A percentile compares a stretch with the other conserved stretches of the same genome.
These are phyloP conservation scores for Euborellia annulipes DNA, from an alignment of 1,140 invertebrate genomes.

Conservation along the genomic window DNA sequence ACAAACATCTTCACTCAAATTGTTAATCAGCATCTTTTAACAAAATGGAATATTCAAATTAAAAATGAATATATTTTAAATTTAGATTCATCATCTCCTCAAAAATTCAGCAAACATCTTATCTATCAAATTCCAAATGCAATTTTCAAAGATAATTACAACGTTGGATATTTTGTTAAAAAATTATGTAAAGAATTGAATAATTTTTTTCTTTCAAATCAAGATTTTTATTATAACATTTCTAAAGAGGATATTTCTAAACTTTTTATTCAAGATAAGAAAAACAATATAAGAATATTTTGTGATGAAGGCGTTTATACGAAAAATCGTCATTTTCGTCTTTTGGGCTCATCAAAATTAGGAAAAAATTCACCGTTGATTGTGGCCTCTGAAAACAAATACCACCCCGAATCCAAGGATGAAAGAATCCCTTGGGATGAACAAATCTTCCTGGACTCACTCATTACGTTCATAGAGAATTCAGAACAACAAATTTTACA, in stretches of 20 bases:
- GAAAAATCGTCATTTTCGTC: constrained; percentile 50
- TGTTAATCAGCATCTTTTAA: constrained; percentile 28
- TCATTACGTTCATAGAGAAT: constrained; percentile 33
- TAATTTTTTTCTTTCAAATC: not conserved
- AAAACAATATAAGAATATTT: constrained; percentile 30
- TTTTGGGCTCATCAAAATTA: constrained; percentile 45
- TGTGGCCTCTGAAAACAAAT: constrained; percentile 29
- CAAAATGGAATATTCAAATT: constrained; percentile 28
- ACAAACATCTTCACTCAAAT: constrained; percentile 35
- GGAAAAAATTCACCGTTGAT: constrained; percentile 39
- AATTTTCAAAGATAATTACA: constrained; percentile 38
- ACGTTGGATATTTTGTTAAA: constrained; percentile 38
- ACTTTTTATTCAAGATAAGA: constrained; percentile 24
- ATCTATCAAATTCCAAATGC: constrained; percentile 36
- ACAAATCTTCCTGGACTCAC: constrained; percentile 35
- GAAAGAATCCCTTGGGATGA: constrained; percentile 16
- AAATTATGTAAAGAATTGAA: constrained; percentile 28
- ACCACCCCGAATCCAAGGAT: too few species aligned
- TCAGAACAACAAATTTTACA: constrained; percentile 21
- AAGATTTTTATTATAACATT: not conserved
- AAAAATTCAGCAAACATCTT: constrained; percentile 49
- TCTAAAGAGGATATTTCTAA: not conserved
- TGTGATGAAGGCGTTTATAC: constrained; percentile 47
- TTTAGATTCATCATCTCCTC: constrained; percentile 39
- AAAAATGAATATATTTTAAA: constrained; percentile 31